A percentile compares a stretch with the other conserved stretches of the same genome.
Conservation (phyloP, 2,113 vertebrate species). For the Craseonycteris thonglongyai region DNA sequence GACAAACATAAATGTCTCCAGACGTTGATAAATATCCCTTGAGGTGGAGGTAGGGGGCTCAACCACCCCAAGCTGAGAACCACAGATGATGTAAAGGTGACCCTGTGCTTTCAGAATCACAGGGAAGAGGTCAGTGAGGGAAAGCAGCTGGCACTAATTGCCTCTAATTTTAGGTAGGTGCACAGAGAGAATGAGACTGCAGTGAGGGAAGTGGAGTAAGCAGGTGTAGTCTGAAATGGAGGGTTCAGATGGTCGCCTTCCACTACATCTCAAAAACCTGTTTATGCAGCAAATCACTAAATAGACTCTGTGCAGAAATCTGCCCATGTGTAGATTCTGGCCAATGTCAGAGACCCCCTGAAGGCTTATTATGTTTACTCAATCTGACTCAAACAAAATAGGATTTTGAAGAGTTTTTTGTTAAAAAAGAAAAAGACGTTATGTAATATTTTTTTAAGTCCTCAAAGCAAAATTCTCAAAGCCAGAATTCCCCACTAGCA, state of each 20-base stretch:
- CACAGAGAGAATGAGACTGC: not conserved
- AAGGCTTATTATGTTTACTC: not conserved
- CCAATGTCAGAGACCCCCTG: not conserved
- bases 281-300: not conserved
- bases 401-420: not conserved
- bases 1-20: not conserved
- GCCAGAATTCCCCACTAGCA: not conserved
- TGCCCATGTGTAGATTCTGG: not conserved
- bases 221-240: not conserved
- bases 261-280: not conserved
- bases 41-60: too few relatives aligned
- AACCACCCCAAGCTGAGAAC: not conserved
- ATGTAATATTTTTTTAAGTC: not conserved
- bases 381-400: not conserved
- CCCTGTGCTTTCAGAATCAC: not conserved
- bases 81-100: not conserved
- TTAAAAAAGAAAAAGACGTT: not conserved
- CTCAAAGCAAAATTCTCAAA: not conserved
- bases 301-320: not conserved
- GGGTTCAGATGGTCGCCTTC: not conserved
- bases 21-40: not conserved
- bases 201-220: not conserved
- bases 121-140: rapidly evolving
- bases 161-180: not conserved
- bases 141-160: not conserved